Conservation (phyloP, 2,888 invertebrate species). For the Agrotis puta region DNA sequence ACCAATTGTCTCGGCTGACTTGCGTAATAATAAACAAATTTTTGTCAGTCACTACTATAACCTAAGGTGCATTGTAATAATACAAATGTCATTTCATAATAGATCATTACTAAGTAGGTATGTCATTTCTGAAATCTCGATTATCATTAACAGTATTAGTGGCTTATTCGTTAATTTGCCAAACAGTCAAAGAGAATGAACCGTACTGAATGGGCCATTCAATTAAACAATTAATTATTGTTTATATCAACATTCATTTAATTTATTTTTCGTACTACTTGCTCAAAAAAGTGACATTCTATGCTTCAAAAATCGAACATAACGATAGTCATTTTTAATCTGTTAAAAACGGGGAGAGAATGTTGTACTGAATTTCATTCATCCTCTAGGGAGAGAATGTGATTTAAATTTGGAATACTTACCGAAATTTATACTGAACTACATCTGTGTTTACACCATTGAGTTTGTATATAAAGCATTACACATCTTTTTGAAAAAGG, state of each 20-base stretch:
- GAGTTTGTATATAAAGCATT: too few relatives aligned
- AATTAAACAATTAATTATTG: not conserved
- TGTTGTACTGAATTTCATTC: too few relatives aligned
- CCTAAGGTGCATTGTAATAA: not conserved
- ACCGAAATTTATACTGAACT: too few relatives aligned
- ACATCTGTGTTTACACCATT: too few relatives aligned
- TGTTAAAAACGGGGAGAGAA: too few relatives aligned
- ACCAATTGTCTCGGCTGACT: not conserved
- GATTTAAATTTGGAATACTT: too few relatives aligned
- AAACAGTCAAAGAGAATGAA: slow-evolving; percentile 2
- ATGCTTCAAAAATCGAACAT: too few relatives aligned
- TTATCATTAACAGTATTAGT: slow-evolving; percentile 1
- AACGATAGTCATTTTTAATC: too few relatives aligned
- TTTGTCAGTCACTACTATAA: not conserved
- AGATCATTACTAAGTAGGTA: not conserved
- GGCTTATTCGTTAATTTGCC: not conserved
- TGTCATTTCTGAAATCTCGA: slow-evolving; percentile 5
- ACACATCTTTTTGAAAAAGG: too few relatives aligned
- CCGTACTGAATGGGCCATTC: not conserved
- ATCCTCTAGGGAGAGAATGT: too few relatives aligned
- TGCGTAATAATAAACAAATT: not conserved
- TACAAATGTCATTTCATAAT: not conserved
- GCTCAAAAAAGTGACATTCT: too few relatives aligned
- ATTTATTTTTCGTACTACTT: too few relatives aligned
- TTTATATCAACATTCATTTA: not conserved